Evolutionary conservation across 2,113 vertebrate genomes (phyloP), one percentile per base, ranked within the genome.

Genomic region (Panthera tigris): DNA sequence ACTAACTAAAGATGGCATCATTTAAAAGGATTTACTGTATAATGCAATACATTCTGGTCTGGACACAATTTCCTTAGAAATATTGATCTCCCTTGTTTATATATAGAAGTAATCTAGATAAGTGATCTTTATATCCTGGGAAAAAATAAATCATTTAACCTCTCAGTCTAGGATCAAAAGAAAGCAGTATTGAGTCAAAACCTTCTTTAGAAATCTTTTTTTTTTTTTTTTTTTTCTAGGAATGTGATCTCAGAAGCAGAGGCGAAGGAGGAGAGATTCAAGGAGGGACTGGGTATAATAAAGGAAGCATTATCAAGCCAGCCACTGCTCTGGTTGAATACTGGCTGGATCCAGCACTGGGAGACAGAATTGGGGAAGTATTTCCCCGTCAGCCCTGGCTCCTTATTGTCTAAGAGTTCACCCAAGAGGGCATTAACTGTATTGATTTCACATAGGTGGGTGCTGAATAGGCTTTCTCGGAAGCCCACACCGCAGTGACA

Each of bases 331-430:
- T 18, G 19, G 29, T 48, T n/a, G 48, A 68, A 36, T 4, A 15
- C 12, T 66, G 29, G 16, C 5, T 45, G 7, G 33, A 66, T 27
- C 4, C 41, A 2, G 1, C 29, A 4, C 31, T 0, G 5, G 33
- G 33, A 68, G 69, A 36, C 7, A 57, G 29, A 65, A 76, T 29
- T 18, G 63, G 21, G 6, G 29, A 80, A 65, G 27, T 41, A n/a
- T 52, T 33, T 65, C 13, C 8, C 33, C 8, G 4, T 36, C 5
- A 29, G 1, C 25, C 66, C n/a, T 86, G 9, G 5, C 27, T 66
- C 23, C 15, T 45, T 50, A 31, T 36, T 45, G 16, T 88, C 45
- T 10, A 45, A 71, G 57, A 81, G n/a, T 36, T 90, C 7, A 45
- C 10, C 14, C 18, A 50, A 9, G 61, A 57, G 15, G 29, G 15